A percentile compares a stretch with the other conserved stretches of the same genome.
Conservation (phyloP, 2,113 vertebrate species). For the Microtus montanus region DNA sequence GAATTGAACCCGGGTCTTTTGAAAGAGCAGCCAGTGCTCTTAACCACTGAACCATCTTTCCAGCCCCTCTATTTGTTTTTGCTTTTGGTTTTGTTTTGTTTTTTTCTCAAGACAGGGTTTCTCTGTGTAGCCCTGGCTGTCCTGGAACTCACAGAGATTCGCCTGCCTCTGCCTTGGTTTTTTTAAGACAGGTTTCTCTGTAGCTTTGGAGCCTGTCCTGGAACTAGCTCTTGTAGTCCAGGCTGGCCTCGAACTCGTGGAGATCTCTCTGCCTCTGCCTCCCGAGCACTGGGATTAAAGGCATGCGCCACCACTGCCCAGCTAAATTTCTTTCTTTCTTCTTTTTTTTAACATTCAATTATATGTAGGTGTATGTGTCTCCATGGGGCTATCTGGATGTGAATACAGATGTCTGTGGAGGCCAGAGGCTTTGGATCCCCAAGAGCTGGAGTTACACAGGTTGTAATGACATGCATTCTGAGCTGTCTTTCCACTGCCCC, state of each 20-base stretch:
- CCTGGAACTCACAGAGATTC: no score
- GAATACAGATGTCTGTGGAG: not conserved
- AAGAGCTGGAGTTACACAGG: not conserved
- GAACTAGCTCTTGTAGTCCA: no score
- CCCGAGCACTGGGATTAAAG: no score
- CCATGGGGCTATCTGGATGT: no score
- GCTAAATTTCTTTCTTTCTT: not conserved
- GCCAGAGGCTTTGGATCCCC: not conserved
- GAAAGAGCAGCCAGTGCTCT: not conserved
- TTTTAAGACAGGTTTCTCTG: not conserved
- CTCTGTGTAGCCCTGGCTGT: no score
- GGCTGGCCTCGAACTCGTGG: not conserved
- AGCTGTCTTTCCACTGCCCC: not conserved
- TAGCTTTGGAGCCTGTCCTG: not conserved
- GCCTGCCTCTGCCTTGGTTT: not conserved
- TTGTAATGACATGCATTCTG: not conserved
- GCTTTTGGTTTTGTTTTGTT: not conserved
- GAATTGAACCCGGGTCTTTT: not conserved
- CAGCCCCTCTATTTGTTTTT: not conserved
- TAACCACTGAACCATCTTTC: not conserved
- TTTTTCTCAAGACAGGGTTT: not conserved
- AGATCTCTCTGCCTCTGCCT: not conserved
- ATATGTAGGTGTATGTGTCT: not conserved
- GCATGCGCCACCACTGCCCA: not conserved
- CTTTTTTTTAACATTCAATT: not conserved